Evolutionary conservation across 2,113 vertebrate genomes (phyloP).

Genomic region (Polypterus senegalus): DNA sequence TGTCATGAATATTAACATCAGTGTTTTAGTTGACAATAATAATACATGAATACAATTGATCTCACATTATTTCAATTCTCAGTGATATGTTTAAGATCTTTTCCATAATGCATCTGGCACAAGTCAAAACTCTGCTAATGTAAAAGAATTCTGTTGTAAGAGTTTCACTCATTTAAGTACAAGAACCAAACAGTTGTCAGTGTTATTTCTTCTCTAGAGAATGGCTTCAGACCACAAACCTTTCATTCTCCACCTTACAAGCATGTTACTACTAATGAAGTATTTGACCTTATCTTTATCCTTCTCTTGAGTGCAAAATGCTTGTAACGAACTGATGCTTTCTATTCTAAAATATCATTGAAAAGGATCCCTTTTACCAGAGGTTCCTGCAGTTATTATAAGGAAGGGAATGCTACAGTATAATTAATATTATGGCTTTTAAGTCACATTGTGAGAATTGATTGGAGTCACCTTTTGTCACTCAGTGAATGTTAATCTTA

Average conservation of each 20-base stretch:
- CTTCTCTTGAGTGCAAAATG: background rate
- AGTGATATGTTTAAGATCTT: no score
- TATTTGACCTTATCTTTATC: background rate
- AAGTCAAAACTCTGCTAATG: no score
- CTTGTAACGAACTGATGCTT: background rate
- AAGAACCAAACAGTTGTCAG: conserved; percentile 1
- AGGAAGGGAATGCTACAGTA: background rate
- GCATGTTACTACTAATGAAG: background rate
- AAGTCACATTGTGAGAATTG: background rate
- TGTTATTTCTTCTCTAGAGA: background rate
- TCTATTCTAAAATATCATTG: background rate
- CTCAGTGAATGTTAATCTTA: conserved; percentile 2
- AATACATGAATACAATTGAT: no score
- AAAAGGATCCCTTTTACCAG: background rate
- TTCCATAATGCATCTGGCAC: no score
- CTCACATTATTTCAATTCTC: no score
- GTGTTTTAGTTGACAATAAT: no score
- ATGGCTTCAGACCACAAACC: background rate
- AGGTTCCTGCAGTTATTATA: background rate
- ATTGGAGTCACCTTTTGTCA: conserved; percentile 4
- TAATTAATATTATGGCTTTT: background rate
- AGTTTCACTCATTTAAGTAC: background rate
- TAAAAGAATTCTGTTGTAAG: no score
- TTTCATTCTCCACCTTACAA: background rate
- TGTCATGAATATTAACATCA: no score